Base-by-base conservation (phyloP, 2,888 invertebrate genomes). In the Synanthedon myopaeformis region DNA sequence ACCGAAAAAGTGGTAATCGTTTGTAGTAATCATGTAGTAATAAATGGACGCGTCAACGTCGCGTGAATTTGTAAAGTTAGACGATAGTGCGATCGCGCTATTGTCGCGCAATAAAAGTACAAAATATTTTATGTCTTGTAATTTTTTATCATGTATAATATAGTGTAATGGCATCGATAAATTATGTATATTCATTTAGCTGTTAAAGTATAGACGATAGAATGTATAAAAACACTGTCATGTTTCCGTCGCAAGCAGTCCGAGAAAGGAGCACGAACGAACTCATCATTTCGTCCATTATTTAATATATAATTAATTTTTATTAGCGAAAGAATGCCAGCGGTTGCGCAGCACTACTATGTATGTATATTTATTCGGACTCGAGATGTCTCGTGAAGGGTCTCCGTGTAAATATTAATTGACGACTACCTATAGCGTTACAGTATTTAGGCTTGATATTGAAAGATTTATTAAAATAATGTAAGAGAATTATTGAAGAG, bases 251-350 rank as follows among this genome's bases (percentile, higher is more conserved):
- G 83, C 81, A 83, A 82, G 79, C 77, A 80, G 84, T 83, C 80
- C 76, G 76, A 79, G 80, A 77, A 80, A 82, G 79, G 78, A 82
- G 80, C 82, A 84, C 82, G 84, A 85, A 85, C 86, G 86, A 87
- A 86, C 83, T 83, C 82, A 75, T 80, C 77, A 86, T 82, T 87
- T 85, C 87, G 87, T 87, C 87, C 87, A 87, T 85, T 86, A 86
- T 83, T 83, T 85, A 84, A 80, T 84, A 83, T 54, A 75, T 76
- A 74, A 82, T 82, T 50, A 23, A 82, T 82, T 81, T 84, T 85
- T 80, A 85, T 76, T 81, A 82, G 77, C 76, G 71, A 76, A 76
- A 78, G 79, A 79, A 76, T 76, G 79, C 81, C 82, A 70, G 76
- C 72, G 65, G 76, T 35, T 82, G 76, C 81, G 80, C 73, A 78